These are phyloP conservation scores for Meta bourneti DNA, from an alignment of 2,888 invertebrate genomes.

Conservation along the genomic window DNA sequence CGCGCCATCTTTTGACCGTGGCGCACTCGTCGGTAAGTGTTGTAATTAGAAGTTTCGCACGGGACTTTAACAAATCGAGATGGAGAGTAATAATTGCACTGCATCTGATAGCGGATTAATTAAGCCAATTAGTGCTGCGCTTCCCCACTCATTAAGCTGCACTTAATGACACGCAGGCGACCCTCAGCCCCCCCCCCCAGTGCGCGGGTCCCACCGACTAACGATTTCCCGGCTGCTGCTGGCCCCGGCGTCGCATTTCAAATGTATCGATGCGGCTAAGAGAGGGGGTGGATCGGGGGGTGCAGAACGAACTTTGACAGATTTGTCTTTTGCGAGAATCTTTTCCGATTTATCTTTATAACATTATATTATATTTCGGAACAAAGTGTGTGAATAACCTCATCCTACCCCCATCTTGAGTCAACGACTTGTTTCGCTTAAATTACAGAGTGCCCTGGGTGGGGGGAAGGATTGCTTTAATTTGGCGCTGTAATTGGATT, in stretches of 20 bases:
- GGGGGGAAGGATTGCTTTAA: constrained; percentile 19
- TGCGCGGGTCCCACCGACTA: constrained; percentile 1
- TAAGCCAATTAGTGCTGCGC: constrained; percentile 83
- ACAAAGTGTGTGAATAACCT: background rate
- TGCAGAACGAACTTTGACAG: background rate
- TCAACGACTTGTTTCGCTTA: constrained; percentile 23
- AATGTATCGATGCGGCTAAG: constrained; percentile 47
- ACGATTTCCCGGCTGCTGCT: constrained; percentile 47
- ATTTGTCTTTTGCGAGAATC: background rate
- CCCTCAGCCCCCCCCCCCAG: background rate
- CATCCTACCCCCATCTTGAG: constrained; percentile 2
- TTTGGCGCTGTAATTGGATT: constrained; percentile 40
- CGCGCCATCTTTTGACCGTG: constrained; percentile 62
- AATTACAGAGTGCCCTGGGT: constrained; percentile 23
- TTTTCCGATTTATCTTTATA: constrained; percentile 36
- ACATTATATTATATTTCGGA: constrained; percentile 24
- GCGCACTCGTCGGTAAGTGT: constrained; percentile 52
- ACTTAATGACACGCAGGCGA: constrained; percentile 73
- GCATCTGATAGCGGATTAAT: constrained; percentile 77
- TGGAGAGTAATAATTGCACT: constrained; percentile 72
- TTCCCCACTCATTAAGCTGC: constrained; percentile 82
- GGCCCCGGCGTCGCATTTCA: constrained; percentile 63
- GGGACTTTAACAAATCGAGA: constrained; percentile 69
- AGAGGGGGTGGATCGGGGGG: background rate
- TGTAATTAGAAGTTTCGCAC: constrained; percentile 76